Base-by-base conservation (phyloP, 2,888 invertebrate species). In the Dinocampus coccinellae region DNA sequence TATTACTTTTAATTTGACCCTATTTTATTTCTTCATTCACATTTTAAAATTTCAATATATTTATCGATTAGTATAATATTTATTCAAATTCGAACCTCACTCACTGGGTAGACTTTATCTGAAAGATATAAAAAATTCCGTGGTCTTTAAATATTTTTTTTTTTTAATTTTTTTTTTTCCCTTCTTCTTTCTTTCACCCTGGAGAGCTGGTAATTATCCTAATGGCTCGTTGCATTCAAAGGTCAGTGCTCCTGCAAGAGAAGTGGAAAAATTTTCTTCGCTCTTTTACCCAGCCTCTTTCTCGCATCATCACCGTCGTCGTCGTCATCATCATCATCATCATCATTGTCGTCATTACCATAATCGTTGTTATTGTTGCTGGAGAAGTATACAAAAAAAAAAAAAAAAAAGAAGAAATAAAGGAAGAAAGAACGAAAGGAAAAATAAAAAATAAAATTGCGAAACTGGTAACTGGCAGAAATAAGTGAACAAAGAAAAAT, bases 141-240 rank as follows among this genome's bases (percentile, higher is more conserved):
- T 36, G 11, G 7, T 6, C 22, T 13, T 10, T 62, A 13, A 39
- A n/a, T 20, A 62, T 29, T 57, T 29, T n/a, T 16, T 29, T 10
- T 29, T 34, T n/a, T n/a, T n/a, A n/a, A 53, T 47, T 47, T 63
- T 63, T 47, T 63, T 11, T 42, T 39, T 36, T 11, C 24, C 24
- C 13, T n/a, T n/a, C n/a, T n/a, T n/a, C n/a, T n/a, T n/a, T n/a
- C n/a, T n/a, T n/a, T n/a, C 26, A 24, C 55, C 11, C 55, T 24
- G 55, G 20, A 10, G n/a, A 47, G 52, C 42, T 16, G 42, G 52
- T 63, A 64, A 64, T 64, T 58, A 57, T 57, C 39, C 36, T 66
- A 55, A 66, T 57, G 66, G 39, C 22, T 66, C 57, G n/a, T 66
- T 66, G 36, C 29, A 57, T 57, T 57, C 57, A 66, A 57, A 29